Conservation (phyloP, 2,888 invertebrate genomes). For the Epinotia bilunana region DNA sequence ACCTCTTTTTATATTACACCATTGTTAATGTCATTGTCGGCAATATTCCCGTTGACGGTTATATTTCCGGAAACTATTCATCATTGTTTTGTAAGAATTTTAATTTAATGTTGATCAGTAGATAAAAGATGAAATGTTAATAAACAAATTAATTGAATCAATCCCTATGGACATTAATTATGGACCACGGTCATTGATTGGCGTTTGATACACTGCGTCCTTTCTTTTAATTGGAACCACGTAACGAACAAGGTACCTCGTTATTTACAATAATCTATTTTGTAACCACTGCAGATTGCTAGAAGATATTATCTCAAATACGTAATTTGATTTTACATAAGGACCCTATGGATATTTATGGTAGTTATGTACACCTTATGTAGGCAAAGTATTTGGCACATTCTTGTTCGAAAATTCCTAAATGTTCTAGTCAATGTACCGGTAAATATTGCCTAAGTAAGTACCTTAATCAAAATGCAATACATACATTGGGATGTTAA, state of each 20-base stretch:
- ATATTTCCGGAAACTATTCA: not conserved
- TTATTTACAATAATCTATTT: slow-evolving; percentile 37
- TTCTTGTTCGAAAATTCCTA: too few species aligned
- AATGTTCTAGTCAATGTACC: too few species aligned
- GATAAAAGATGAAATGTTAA: slow-evolving; percentile 4
- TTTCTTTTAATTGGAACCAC: slow-evolving; percentile 40
- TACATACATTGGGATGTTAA: not conserved
- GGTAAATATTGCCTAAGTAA: not conserved
- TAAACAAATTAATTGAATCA: slow-evolving; percentile 17
- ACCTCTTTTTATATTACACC: too few species aligned
- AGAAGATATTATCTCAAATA: slow-evolving; percentile 26
- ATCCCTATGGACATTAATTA: slow-evolving; percentile 9
- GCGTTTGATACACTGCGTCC: slow-evolving; percentile 35
- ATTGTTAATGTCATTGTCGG: too few species aligned
- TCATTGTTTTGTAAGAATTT: not conserved
- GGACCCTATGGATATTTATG: not conserved
- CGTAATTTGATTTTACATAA: slow-evolving; percentile 12
- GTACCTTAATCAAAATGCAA: not conserved
- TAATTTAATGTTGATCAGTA: not conserved
- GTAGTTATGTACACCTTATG: not conserved
- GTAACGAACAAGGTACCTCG: slow-evolving; percentile 22
- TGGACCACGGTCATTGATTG: slow-evolving; percentile 16
- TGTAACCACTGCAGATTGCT: slow-evolving; percentile 27
- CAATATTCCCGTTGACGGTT: too few species aligned
- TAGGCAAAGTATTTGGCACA: not conserved